Evolutionary conservation across 1,140 invertebrate species (phyloP).

Genomic region (Drosophila bocqueti): DNA sequence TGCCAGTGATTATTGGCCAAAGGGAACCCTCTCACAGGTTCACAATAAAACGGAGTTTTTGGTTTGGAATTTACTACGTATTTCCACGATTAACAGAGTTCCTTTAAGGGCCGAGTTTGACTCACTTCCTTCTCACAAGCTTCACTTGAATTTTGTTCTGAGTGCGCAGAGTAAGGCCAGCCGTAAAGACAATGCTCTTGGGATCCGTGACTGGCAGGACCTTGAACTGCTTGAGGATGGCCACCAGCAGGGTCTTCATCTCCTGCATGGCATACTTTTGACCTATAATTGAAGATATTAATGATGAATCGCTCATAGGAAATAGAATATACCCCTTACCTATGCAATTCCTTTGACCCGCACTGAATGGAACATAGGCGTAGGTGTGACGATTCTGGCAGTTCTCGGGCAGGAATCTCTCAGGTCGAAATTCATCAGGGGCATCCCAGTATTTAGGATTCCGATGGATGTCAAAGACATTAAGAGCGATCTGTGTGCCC

Average conservation of each 20-base stretch:
- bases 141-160: slow-evolving; percentile 64
- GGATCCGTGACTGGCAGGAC: slow-evolving; percentile 79
- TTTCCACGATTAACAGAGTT: not conserved
- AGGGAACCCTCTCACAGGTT: not conserved
- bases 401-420: slow-evolving; percentile 90
- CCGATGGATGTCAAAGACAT: slow-evolving; percentile 87
- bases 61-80: not conserved
- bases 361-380: slow-evolving; percentile 88
- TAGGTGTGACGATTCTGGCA: slow-evolving; percentile 83
- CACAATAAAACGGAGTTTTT: not conserved
- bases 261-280: slow-evolving; percentile 86
- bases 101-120: not conserved
- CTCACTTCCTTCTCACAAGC: slow-evolving; percentile 49
- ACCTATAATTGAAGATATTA: slow-evolving; percentile 24
- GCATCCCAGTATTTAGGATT: slow-evolving; percentile 88
- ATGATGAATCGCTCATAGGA: not conserved
- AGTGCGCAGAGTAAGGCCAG: slow-evolving; percentile 65
- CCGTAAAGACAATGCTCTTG: slow-evolving; percentile 58
- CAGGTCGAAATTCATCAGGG: slow-evolving; percentile 91
- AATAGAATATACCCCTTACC: slow-evolving; percentile 30
- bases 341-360: slow-evolving; percentile 80
- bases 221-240: slow-evolving; percentile 80
- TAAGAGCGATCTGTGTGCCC: slow-evolving; percentile 84
- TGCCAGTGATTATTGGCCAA: slow-evolving; percentile 71
- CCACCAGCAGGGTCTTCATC: slow-evolving; percentile 85